Conservation (phyloP, 1,140 invertebrate species). For the Diorhabda elongata region DNA sequence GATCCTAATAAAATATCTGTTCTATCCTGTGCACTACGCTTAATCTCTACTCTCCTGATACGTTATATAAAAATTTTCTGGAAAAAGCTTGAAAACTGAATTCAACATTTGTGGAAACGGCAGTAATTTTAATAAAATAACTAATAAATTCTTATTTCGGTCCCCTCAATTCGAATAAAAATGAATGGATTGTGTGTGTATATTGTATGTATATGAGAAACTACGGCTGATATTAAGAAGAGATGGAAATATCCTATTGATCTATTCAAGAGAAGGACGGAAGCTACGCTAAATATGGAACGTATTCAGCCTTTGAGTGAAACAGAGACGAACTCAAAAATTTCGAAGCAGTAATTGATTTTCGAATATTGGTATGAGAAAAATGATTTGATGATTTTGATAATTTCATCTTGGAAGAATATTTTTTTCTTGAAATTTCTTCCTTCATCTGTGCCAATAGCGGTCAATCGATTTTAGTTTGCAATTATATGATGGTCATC, state of each 20-base stretch:
- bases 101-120: constrained; percentile 38
- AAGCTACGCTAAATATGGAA: too few species aligned
- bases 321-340: too few species aligned
- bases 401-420: too few species aligned
- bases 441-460: too few species aligned
- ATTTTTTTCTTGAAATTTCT: too few species aligned
- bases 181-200: background rate
- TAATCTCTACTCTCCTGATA: constrained; percentile 39
- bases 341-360: too few species aligned
- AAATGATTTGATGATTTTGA: too few species aligned
- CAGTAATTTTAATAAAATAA: constrained; percentile 43
- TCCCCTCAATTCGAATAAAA: constrained; percentile 2
- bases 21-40: constrained; percentile 9
- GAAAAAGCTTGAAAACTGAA: constrained; percentile 47
- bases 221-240: background rate
- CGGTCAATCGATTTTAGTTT: too few species aligned
- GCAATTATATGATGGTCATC: too few species aligned
- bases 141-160: constrained; percentile 34
- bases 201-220: background rate
- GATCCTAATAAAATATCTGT: constrained; percentile 14
- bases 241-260: background rate
- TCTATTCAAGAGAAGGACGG: too few species aligned
- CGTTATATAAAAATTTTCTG: constrained; percentile 49
- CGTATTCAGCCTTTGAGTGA: too few species aligned
- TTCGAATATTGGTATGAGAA: too few species aligned